Base-by-base conservation (phyloP, 2,888 invertebrate species). In the Gibbula magus region DNA sequence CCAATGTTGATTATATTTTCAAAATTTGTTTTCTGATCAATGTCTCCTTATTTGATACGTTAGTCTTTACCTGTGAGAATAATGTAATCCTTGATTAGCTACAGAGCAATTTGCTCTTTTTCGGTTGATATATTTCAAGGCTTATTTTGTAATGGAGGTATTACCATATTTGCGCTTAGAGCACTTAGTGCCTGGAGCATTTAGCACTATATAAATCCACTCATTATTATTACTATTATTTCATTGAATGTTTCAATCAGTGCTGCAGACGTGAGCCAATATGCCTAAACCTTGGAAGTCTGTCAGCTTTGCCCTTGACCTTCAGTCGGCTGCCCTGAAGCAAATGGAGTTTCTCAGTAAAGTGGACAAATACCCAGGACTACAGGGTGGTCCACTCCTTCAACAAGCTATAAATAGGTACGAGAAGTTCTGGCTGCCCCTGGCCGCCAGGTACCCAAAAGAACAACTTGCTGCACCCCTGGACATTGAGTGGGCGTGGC, bases 401-500 rank as follows among this genome's bases (percentile, higher is more conserved):
- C 86, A 89, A 45, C 91, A 92, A 80, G 93, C 94, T n/a, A 89
- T 94, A 35, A 87, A 93, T 32, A 89, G 94, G 22, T 94, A 94
- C 87, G 93, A 94, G 86, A 87, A 86, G 35, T 91, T 89, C 78
- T 94, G 94, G 94, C 88, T 94, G 53, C 94, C 94, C n/a, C 86
- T 94, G 81, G 92, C 92, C 78, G 92, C 91, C 16, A 87, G 88
- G 70, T 85, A 89, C 51, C 86, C 85, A 7, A 87, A 88, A 18
- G 84, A 88, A 29, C 89, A 90, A 29, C 84, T 93, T 53, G 92
- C 92, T n/a, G 93, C 94, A 1, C 94, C 94, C 16, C 81, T 93
- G 45, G 93, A 94, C 84, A 92, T 94, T 18, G 93, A 93, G 81
- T 94, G 94, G 94, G 89, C 94, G 7, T 94, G 94, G 94, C 93